phyloP scores from a whole-genome alignment of 2,888 invertebrate species.

The Galerucella pusilla region DNA sequence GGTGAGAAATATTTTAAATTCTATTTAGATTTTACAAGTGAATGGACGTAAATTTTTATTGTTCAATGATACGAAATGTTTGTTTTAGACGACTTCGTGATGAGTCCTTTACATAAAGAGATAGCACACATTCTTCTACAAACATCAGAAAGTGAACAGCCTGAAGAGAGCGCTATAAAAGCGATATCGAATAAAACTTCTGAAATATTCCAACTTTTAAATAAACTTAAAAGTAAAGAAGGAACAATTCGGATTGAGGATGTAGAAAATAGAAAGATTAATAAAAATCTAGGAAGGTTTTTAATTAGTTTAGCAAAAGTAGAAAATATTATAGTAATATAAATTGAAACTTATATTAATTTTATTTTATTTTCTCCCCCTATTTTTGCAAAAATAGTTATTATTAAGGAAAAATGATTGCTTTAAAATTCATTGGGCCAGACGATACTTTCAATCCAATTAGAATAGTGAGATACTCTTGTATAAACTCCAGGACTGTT shows the following conservation, averaged over 20 bases:
- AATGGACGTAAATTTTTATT: background rate
- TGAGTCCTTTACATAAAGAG: slow-evolving; percentile 18
- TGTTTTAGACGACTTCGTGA: background rate
- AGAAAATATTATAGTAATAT: slow-evolving; percentile 14
- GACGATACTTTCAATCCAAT: slow-evolving; percentile 67
- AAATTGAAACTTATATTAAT: background rate
- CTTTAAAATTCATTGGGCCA: slow-evolving; percentile 57
- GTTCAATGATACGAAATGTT: too few relatives aligned
- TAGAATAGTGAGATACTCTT: slow-evolving; percentile 64
- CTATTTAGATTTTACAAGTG: background rate
- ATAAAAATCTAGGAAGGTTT: slow-evolving; percentile 15
- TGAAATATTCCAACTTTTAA: slow-evolving; percentile 5
- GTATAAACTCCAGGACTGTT: slow-evolving; percentile 66
- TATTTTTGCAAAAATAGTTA: too few relatives aligned
- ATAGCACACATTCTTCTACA: slow-evolving; percentile 12
- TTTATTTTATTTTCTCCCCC: too few relatives aligned
- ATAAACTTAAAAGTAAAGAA: slow-evolving; percentile 8
- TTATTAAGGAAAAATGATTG: background rate
- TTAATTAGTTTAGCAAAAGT: slow-evolving; percentile 20
- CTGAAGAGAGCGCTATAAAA: slow-evolving; percentile 2
- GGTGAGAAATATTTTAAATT: slow-evolving; percentile 2
- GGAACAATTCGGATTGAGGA: background rate
- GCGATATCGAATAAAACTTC: slow-evolving; percentile 12
- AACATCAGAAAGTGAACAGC: slow-evolving; percentile 9
- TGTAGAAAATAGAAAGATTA: slow-evolving; percentile 8